Evolutionary conservation across 2,797 vertebrate species (phyloP), one percentile per base, ranked within the genome.

Genomic region (Microctenopoma stevenorrisi): DNA sequence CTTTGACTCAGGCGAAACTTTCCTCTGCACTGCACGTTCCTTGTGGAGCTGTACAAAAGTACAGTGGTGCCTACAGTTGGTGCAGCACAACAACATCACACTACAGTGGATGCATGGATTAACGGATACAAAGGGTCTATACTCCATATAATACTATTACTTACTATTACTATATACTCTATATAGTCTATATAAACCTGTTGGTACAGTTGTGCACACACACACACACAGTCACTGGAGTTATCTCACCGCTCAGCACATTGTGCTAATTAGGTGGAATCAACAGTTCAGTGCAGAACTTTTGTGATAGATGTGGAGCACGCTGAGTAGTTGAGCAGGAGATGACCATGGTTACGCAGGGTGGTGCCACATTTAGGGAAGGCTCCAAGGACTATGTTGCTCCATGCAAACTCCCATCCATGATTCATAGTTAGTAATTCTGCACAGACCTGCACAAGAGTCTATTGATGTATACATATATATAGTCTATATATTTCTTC

Each of bases 291-390:
- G 13, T 56, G 6, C 26, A 43, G 61, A 15, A 33, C 48, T 15
- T 73, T 48, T 47, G 55, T 46, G 9, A 53, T 37, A 65, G 37
- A 58, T 68, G 25, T 64, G 68, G 37, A 63, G 13, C 54, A 55
- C 52, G 35, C 22, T 35, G 48, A 71, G 66, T 51, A 67, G n/a
- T 49, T 68, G 55, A 67, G 64, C 63, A 78, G 42, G 72, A 76
- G 69, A 76, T 66, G 72, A 79, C 86, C 72, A 78, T 66, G 76
- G 57, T 73, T 76, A 60, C 51, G 60, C 47, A 78, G 71, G 81
- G 90, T 85, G 82, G 88, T 86, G 87, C 86, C 68, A 7, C 49
- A 30, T 56, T 22, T 22, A 46, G 16, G 52, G 49, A 40, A 85
- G 77, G 50, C 79, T 83, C 22, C 22, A 5, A 76, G 68, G 68